These are phyloP conservation scores for Montipora capitata DNA, from an alignment of 92 coral and sea anemone species.

Conservation along the genomic window DNA sequence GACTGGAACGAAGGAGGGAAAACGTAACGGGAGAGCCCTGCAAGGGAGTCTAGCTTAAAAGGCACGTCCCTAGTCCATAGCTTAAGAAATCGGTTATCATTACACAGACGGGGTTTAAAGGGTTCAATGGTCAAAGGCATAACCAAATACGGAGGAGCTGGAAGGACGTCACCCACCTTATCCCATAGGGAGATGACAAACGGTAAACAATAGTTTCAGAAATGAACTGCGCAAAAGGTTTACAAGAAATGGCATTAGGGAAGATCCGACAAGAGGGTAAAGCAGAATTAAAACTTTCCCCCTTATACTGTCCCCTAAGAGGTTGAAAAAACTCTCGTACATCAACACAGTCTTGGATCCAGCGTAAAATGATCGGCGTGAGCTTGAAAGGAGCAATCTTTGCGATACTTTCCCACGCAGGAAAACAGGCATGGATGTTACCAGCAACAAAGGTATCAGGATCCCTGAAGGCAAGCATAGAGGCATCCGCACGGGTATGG, in stretches of 20 bases:
- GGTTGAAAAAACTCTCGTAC: constrained; percentile 38
- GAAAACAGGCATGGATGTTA: constrained; percentile 24
- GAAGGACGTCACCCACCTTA: too few species aligned
- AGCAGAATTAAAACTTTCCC: too few species aligned
- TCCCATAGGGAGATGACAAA: constrained; percentile 15
- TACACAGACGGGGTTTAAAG: constrained; percentile 22
- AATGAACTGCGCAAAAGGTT: constrained; percentile 35
- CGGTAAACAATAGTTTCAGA: constrained; percentile 16
- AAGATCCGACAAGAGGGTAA: constrained; percentile 34
- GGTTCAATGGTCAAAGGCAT: too few species aligned
- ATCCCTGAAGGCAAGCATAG: constrained; percentile 15
- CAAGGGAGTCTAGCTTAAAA: constrained; percentile 23
- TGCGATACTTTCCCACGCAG: constrained; percentile 14
- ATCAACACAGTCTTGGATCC: constrained; percentile 36
- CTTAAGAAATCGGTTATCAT: too few species aligned
- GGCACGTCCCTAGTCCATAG: too few species aligned
- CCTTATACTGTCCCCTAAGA: not conserved
- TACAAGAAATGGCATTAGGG: constrained; percentile 41
- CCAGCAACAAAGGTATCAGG: constrained; percentile 47
- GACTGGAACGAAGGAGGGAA: constrained; percentile 29
- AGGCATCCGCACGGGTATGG: constrained; percentile 1
- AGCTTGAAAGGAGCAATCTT: constrained; percentile 5
- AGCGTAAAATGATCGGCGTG: constrained; percentile 28
- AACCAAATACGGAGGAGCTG: too few species aligned
- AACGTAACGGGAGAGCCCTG: constrained; percentile 30